Conservation (phyloP, 2,888 invertebrate genomes). For the Heteromurus nitidus region DNA sequence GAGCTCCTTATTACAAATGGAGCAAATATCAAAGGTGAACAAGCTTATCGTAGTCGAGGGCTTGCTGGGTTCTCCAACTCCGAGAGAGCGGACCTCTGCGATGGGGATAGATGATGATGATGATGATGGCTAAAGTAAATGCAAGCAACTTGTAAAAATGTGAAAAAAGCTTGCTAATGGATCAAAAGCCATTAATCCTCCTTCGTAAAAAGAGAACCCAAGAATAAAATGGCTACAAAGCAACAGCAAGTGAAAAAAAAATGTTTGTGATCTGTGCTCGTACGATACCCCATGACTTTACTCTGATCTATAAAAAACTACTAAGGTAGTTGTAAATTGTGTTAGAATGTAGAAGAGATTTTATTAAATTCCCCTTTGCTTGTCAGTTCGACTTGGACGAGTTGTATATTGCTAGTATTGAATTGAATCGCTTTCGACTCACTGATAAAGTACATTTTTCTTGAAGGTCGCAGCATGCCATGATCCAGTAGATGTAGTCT, state of each 20-base stretch:
- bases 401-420: too few relatives aligned
- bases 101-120: background rate
- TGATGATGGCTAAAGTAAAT: slow-evolving; percentile 23
- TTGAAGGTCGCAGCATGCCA: slow-evolving; percentile 31
- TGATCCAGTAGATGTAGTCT: background rate
- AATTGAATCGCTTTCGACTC: background rate
- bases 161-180: slow-evolving; percentile 66
- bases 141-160: slow-evolving; percentile 46
- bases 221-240: background rate
- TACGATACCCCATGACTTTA: background rate
- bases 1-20: slow-evolving; percentile 49
- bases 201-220: background rate
- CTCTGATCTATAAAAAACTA: too few relatives aligned
- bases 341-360: background rate
- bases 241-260: background rate
- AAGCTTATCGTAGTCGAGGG: too few relatives aligned
- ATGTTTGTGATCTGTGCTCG: background rate
- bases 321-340: background rate
- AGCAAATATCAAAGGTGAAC: slow-evolving; percentile 62
- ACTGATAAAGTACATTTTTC: slow-evolving; percentile 48
- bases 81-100: background rate
- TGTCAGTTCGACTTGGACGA: background rate
- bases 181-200: slow-evolving; percentile 67
- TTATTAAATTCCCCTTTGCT: background rate
- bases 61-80: too few relatives aligned